Conservation (phyloP, 2,888 invertebrate species). For the Tryphoninae sp. region DNA sequence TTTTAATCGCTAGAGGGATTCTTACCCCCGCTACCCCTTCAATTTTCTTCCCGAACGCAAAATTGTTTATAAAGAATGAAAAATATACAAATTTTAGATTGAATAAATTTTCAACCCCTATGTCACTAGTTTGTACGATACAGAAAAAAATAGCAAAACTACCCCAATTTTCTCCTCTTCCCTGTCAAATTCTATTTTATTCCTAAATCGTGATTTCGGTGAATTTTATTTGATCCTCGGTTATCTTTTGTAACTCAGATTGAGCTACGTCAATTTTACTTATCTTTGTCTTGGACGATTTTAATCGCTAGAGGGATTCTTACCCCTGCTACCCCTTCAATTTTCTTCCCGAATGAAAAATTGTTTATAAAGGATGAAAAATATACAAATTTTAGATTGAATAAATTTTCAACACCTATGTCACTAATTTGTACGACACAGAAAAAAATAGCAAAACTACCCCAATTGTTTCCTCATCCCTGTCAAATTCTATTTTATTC, state of each 20-base stretch:
- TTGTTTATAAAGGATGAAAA: too few species aligned
- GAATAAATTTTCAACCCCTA: too few species aligned
- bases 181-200: neutral
- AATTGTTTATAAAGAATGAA: too few species aligned
- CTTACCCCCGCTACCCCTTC: neutral
- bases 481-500: neutral
- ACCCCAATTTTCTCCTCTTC: neutral
- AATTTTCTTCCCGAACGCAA: neutral
- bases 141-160: too few species aligned
- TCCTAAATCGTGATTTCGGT: neutral
- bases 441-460: too few species aligned
- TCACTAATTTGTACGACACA: too few species aligned
- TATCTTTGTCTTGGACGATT: slow-evolving; percentile 13
- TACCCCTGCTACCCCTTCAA: neutral
- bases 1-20: neutral
- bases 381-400: too few species aligned
- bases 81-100: too few species aligned
- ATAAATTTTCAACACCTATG: too few species aligned
- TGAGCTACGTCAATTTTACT: slow-evolving; percentile 3
- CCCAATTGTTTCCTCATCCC: neutral
- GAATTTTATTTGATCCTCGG: slow-evolving; percentile 19
- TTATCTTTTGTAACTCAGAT: slow-evolving; percentile 44
- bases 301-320: neutral
- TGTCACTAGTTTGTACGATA: too few species aligned
- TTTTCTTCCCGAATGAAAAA: neutral